Conservation (phyloP, 2,797 vertebrate genomes). For the Triplophysa bombifrons region DNA sequence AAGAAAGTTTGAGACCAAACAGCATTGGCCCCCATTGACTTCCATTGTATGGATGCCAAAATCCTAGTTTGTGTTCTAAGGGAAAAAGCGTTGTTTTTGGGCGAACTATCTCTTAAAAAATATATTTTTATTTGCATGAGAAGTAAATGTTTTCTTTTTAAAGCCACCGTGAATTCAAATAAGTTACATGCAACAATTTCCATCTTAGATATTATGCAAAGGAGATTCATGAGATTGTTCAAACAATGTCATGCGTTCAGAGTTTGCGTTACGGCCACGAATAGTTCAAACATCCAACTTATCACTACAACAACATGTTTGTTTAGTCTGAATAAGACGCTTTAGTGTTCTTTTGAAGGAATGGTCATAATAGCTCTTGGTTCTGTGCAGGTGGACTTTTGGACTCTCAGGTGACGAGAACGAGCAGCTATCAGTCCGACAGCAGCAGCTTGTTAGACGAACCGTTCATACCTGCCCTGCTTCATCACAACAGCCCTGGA, state of each 20-base stretch:
- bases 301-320: constrained; percentile 30
- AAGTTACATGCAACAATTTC: constrained; percentile 33
- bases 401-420: constrained; percentile 66
- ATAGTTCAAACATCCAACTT: not conserved
- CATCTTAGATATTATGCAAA: constrained; percentile 49
- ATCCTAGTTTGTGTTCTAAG: no score
- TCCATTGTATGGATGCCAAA: no score
- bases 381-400: constrained; percentile 42
- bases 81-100: no score
- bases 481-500: constrained; percentile 61
- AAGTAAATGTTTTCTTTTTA: not conserved
- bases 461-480: constrained; percentile 62
- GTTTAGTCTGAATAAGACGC: constrained; percentile 31
- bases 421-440: constrained; percentile 83
- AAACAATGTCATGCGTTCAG: constrained; percentile 39
- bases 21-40: no score
- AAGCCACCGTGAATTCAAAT: constrained; percentile 12
- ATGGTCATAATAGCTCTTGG: constrained; percentile 18
- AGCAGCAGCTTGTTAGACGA: constrained; percentile 86
- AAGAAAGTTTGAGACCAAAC: no score
- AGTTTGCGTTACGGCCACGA: constrained; percentile 18
- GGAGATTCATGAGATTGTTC: constrained; percentile 4
- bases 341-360: not conserved
- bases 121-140: not conserved
- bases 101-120: no score